Percentiles rank a stretch among this genome's conserved stretches.
Conservation (phyloP, 2,797 vertebrate species). For the Picus viridis region DNA sequence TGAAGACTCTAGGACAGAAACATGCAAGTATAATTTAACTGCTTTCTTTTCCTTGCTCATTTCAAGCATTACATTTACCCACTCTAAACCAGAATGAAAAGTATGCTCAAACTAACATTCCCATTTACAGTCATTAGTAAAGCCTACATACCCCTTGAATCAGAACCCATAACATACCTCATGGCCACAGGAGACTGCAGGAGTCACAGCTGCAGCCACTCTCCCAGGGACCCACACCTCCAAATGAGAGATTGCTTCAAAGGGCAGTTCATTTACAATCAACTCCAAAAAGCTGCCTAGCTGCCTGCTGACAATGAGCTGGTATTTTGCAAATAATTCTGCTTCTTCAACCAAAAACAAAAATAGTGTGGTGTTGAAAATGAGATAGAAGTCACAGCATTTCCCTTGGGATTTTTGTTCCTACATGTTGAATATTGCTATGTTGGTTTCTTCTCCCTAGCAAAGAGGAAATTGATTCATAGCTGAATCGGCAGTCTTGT, state of each 20-base stretch:
- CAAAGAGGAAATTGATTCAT: constrained; percentile 11
- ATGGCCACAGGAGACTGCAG: constrained; percentile 7
- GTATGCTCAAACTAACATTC: background rate
- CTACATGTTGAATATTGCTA: background rate
- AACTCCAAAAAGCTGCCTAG: background rate
- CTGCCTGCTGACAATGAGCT: background rate
- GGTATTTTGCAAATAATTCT: background rate
- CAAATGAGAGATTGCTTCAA: background rate
- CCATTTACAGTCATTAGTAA: background rate
- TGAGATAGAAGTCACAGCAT: background rate
- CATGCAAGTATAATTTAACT: background rate
- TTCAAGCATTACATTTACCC: background rate
- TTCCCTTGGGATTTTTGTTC: background rate
- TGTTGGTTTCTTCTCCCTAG: background rate
- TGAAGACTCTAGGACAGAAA: background rate
- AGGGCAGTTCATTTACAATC: background rate
- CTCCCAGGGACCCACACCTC: background rate
- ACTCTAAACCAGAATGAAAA: background rate
- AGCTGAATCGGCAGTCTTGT: background rate
- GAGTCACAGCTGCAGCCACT: constrained; percentile 9
- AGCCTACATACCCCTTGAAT: background rate
- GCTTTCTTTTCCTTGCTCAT: background rate
- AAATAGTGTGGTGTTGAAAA: background rate
- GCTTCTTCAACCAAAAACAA: background rate
- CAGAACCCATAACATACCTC: background rate